Evolutionary conservation across 2,797 vertebrate genomes (phyloP).

Genomic region (Danio choprae): DNA sequence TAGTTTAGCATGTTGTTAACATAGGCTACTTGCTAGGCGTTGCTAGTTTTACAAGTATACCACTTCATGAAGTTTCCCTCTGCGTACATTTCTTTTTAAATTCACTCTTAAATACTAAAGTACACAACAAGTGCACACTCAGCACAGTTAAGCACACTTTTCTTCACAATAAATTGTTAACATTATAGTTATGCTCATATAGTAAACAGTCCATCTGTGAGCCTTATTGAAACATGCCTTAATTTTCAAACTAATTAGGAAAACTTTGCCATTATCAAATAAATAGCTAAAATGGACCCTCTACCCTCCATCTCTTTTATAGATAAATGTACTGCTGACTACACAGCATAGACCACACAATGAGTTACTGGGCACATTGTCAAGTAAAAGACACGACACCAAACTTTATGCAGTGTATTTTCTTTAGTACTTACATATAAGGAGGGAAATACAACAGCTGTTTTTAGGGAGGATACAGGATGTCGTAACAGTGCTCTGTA

Average conservation of each 20-base stretch:
- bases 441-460: slow-evolving; percentile 79
- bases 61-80: too few species aligned
- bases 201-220: too few species aligned
- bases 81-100: neutral
- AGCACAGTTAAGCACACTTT: neutral
- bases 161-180: neutral
- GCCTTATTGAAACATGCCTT: neutral
- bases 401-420: slow-evolving; percentile 75
- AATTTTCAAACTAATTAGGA: neutral
- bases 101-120: too few species aligned
- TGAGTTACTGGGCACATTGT: slow-evolving; percentile 22
- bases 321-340: slow-evolving; percentile 4
- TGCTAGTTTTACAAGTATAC: too few species aligned
- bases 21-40: too few species aligned
- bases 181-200: neutral
- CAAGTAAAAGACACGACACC: slow-evolving; percentile 64
- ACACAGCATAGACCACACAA: slow-evolving; percentile 4
- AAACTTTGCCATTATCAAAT: neutral
- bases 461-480: slow-evolving; percentile 79
- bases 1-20: too few species aligned
- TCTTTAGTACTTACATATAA: slow-evolving; percentile 86
- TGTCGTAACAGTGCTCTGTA: slow-evolving; percentile 82
- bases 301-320: neutral
- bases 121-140: neutral
- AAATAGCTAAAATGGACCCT: neutral